A percentile compares a stretch with the other conserved stretches of the same genome.
Conservation (phyloP, 2,888 invertebrate species). For the Globia sparganii region DNA sequence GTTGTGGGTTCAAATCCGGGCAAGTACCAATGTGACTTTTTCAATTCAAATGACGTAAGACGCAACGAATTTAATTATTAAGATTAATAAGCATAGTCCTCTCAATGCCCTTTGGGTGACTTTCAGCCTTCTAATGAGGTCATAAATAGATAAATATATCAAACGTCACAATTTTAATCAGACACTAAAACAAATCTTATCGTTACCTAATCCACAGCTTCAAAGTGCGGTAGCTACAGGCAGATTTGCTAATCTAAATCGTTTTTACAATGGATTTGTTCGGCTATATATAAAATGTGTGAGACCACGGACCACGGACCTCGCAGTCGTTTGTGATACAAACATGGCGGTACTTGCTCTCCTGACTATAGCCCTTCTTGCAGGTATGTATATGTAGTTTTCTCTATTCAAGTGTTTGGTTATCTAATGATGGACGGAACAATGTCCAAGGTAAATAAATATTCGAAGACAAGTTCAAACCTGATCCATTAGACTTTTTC, state of each 20-base stretch:
- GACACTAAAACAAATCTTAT: conserved; percentile 25
- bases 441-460: background rate
- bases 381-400: conserved; percentile 57
- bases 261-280: conserved; percentile 49
- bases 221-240: conserved; percentile 46
- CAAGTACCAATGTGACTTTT: no score
- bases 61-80: no score
- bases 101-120: background rate
- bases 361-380: conserved; percentile 54
- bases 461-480: background rate
- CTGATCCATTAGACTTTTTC: background rate
- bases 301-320: conserved; percentile 16
- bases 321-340: conserved; percentile 20
- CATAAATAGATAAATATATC: background rate
- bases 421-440: background rate
- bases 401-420: background rate
- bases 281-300: conserved; percentile 43
- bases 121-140: background rate
- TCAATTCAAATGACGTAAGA: no score
- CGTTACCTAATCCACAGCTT: conserved; percentile 31
- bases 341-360: conserved; percentile 53
- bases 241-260: conserved; percentile 38
- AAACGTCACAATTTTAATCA: conserved; percentile 30
- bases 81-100: background rate
- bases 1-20: no score